A percentile compares a stretch with the other conserved stretches of the same genome.
phyloP scores from a whole-genome alignment of 2,888 invertebrate genomes.

The Drosophila multiciliata region DNA sequence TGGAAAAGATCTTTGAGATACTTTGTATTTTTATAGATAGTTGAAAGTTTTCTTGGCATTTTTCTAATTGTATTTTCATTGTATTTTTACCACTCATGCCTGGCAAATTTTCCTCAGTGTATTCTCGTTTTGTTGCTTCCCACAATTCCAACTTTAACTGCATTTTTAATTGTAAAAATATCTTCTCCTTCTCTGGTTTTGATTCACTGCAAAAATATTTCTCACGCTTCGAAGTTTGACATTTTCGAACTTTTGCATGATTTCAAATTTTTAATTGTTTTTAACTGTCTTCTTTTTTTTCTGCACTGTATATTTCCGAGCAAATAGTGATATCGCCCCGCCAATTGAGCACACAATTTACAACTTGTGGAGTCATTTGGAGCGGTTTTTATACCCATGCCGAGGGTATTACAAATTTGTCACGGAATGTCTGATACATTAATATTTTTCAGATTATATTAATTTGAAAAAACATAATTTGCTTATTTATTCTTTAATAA shows the following conservation, averaged over 20 bases:
- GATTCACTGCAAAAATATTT: conserved; percentile 81
- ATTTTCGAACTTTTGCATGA: conserved; percentile 85
- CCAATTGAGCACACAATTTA: conserved; percentile 57
- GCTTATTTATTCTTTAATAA: background rate
- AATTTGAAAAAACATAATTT: background rate
- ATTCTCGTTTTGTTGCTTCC: conserved; percentile 43
- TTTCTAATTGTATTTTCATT: background rate
- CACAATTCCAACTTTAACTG: conserved; percentile 63
- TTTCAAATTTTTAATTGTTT: conserved; percentile 82
- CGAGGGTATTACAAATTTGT: background rate
- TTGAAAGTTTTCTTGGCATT: background rate
- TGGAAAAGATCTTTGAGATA: background rate
- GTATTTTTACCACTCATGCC: background rate
- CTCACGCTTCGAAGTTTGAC: conserved; percentile 85
- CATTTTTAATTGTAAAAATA: conserved; percentile 79
- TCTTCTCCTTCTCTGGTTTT: conserved; percentile 73
- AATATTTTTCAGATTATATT: too few relatives aligned
- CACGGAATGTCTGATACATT: background rate
- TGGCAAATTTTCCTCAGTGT: conserved; percentile 35
- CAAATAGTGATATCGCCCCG: conserved; percentile 30
- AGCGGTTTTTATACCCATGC: background rate
- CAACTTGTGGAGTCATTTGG: conserved; percentile 23
- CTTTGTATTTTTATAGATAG: background rate
- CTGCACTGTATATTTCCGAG: conserved; percentile 31
- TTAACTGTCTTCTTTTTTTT: conserved; percentile 74